Conservation (phyloP, 2,113 vertebrate species). For the Trichechus manatus region DNA sequence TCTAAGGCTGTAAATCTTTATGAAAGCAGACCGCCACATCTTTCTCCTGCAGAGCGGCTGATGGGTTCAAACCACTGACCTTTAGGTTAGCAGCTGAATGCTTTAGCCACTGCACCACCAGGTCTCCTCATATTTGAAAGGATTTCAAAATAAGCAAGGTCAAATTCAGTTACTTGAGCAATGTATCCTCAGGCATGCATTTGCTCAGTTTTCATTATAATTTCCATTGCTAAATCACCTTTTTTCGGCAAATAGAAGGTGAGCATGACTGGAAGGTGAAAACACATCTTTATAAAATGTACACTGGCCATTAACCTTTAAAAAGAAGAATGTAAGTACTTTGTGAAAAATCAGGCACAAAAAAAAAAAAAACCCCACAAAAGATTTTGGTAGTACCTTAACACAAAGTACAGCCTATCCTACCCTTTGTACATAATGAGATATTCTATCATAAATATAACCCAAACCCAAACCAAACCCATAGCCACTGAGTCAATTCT, state of each 20-base stretch:
- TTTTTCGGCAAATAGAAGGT: constrained; percentile 49
- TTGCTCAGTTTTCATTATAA: constrained; percentile 34
- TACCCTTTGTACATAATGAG: neutral
- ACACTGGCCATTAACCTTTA: neutral
- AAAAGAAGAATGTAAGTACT: neutral
- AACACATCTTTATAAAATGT: constrained; percentile 48
- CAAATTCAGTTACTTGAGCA: neutral
- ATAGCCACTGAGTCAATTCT: too few species aligned
- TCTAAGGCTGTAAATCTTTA: too few species aligned
- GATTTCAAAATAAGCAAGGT: constrained; percentile 37
- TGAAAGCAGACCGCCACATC: too few species aligned
- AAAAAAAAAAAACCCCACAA: neutral
- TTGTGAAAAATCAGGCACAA: neutral
- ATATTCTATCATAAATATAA: neutral
- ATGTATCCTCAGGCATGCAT: neutral
- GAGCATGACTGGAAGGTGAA: neutral
- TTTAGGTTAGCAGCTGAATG: too few species aligned
- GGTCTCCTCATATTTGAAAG: neutral
- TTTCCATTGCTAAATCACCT: constrained; percentile 41
- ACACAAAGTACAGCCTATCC: constrained; percentile 1
- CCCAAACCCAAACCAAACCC: neutral
- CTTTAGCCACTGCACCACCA: too few species aligned
- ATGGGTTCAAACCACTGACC: too few species aligned
- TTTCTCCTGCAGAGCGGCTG: too few species aligned
- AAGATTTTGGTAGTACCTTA: neutral